phyloP scores from a whole-genome alignment of 1,140 invertebrate species.

The Cephus cinctus region DNA sequence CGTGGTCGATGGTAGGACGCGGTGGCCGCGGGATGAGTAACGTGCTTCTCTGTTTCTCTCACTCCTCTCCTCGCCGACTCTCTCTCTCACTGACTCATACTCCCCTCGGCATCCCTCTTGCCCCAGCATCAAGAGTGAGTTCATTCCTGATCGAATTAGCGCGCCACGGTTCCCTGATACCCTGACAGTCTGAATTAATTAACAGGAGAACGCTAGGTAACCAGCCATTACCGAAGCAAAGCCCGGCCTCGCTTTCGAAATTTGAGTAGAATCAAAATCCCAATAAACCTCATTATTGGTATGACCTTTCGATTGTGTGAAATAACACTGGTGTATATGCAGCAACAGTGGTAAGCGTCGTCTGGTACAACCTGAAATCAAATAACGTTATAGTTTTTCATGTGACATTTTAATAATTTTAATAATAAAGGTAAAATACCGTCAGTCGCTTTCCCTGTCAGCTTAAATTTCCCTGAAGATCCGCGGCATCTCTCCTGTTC shows the following conservation, averaged over 20 bases:
- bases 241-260: conserved; percentile 28
- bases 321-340: no score
- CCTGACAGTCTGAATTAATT: conserved; percentile 55
- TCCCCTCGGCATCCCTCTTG: conserved; percentile 19
- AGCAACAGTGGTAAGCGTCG: no score
- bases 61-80: conserved; percentile 8
- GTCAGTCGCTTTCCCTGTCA: background rate
- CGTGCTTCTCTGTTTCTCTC: background rate
- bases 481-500: background rate
- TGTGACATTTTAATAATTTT: no score
- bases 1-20: conserved; percentile 34
- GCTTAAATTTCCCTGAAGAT: background rate
- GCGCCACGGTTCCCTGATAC: conserved; percentile 51
- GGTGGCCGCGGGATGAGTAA: conserved; percentile 10
- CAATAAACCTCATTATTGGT: no score
- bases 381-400: no score
- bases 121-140: conserved; percentile 38
- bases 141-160: conserved; percentile 55
- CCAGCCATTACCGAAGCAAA: conserved; percentile 51
- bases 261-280: conserved; percentile 15
- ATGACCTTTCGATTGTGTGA: no score
- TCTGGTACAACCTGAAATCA: no score
- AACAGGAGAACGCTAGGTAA: conserved; percentile 47
- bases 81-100: background rate
- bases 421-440: no score